Percentiles rank a stretch among this genome's conserved stretches.
phyloP scores from a whole-genome alignment of 2,797 vertebrate species.

The Thripadectes ignobilis region DNA sequence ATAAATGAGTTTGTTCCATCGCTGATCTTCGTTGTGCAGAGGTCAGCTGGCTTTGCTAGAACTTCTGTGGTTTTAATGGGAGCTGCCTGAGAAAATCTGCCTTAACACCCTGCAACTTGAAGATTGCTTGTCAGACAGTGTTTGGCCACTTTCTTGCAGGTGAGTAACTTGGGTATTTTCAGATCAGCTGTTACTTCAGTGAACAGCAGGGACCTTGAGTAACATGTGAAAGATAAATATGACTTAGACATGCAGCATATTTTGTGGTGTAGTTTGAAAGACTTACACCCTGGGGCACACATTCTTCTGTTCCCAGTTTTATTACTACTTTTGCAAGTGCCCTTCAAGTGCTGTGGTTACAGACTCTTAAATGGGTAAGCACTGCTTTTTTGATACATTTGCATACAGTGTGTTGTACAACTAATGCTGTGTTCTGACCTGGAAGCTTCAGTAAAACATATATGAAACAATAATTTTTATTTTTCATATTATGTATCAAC shows the following conservation, averaged over 20 bases:
- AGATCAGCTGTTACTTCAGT: background rate
- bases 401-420: background rate
- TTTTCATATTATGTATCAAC: background rate
- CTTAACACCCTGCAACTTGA: background rate
- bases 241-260: fast-evolving
- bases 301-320: background rate
- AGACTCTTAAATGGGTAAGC: background rate
- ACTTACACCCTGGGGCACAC: fast-evolving
- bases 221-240: background rate
- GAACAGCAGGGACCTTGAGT: background rate
- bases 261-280: background rate
- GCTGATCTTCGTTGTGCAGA: background rate
- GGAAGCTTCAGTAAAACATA: background rate
- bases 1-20: background rate
- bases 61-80: background rate
- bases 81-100: background rate
- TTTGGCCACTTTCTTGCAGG: background rate
- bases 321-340: background rate
- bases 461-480: background rate
- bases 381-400: background rate
- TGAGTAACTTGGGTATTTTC: background rate
- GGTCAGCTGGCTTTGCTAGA: background rate
- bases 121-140: background rate
- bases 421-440: background rate
- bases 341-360: background rate